Percentiles rank a stretch among this genome's conserved stretches.
Conservation (phyloP, 2,113 vertebrate genomes). For the Arothron firmamentum region DNA sequence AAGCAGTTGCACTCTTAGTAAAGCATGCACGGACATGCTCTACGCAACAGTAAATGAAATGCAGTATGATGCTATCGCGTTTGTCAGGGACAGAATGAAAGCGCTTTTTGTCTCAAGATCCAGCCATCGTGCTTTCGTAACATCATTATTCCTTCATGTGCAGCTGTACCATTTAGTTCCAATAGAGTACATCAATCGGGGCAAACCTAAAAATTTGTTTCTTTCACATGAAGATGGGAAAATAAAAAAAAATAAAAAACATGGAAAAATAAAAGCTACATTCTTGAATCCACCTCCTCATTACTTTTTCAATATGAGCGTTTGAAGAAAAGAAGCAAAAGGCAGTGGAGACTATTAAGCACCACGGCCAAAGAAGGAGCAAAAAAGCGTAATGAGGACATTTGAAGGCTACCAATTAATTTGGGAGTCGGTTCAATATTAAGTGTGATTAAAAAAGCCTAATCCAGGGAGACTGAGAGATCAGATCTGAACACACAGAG, state of each 20-base stretch:
- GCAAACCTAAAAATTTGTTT: constrained; percentile 40
- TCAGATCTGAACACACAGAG: constrained; percentile 28
- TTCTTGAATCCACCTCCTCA: not conserved
- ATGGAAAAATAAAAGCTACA: constrained; percentile 5
- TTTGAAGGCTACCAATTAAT: constrained; percentile 6
- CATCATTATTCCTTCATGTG: constrained; percentile 41
- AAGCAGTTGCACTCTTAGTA: constrained; percentile 28
- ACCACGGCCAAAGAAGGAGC: not conserved
- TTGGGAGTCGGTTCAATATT: constrained; percentile 19
- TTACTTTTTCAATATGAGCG: not conserved
- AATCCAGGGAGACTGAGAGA: constrained; percentile 19
- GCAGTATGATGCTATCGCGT: no score
- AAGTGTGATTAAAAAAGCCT: constrained; percentile 4
- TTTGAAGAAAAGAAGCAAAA: not conserved
- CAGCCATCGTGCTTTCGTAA: constrained; percentile 34
- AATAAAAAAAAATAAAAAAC: constrained; percentile 1
- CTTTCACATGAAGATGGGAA: constrained; percentile 16
- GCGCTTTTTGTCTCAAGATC: constrained; percentile 6
- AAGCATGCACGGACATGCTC: constrained; percentile 26
- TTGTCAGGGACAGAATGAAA: not conserved
- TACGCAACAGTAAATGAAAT: not conserved
- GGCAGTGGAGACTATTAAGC: not conserved
- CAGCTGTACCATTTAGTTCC: constrained; percentile 44
- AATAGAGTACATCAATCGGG: constrained; percentile 39
- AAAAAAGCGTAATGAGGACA: not conserved